These are phyloP conservation scores for Drosophila mauritiana DNA, from an alignment of 1,140 invertebrate genomes.

Conservation along the genomic window DNA sequence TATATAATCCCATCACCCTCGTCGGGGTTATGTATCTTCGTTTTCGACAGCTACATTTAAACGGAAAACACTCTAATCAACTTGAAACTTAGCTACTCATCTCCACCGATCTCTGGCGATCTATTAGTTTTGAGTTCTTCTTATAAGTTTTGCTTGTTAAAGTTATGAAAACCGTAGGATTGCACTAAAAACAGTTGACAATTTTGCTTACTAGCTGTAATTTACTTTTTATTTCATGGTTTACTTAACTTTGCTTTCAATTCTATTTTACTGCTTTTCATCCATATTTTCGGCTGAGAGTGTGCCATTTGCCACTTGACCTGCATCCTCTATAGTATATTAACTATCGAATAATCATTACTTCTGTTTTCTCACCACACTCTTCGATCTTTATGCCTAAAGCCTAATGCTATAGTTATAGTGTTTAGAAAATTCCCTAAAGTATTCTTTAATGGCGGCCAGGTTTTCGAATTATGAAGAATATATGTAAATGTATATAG, in stretches of 20 bases:
- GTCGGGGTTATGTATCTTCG: background rate
- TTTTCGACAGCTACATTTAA: slow-evolving; percentile 37
- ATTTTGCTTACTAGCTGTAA: slow-evolving; percentile 28
- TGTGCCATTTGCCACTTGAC: slow-evolving; percentile 19
- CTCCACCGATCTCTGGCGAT: slow-evolving; percentile 8
- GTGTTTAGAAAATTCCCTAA: slow-evolving; percentile 71
- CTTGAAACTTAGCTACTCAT: slow-evolving; percentile 33
- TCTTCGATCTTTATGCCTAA: slow-evolving; percentile 30
- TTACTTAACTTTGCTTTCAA: slow-evolving; percentile 1
- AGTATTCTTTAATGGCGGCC: slow-evolving; percentile 17
- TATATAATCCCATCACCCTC: slow-evolving; percentile 35
- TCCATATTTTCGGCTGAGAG: slow-evolving; percentile 25
- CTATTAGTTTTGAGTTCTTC: slow-evolving; percentile 13
- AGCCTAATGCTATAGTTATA: slow-evolving; percentile 47
- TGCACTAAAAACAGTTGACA: slow-evolving; percentile 80
- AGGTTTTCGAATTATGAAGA: background rate
- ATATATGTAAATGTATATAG: background rate
- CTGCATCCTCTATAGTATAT: slow-evolving; percentile 27
- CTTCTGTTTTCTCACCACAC: slow-evolving; percentile 7
- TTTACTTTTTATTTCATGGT: slow-evolving; percentile 5
- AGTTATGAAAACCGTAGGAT: slow-evolving; percentile 82
- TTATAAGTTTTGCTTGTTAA: slow-evolving; percentile 57
- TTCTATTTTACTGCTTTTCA: slow-evolving; percentile 14
- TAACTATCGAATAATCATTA: slow-evolving; percentile 47
- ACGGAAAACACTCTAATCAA: slow-evolving; percentile 67